Evolutionary conservation across 2,797 vertebrate species (phyloP).

Genomic region (Xenops minutus): DNA sequence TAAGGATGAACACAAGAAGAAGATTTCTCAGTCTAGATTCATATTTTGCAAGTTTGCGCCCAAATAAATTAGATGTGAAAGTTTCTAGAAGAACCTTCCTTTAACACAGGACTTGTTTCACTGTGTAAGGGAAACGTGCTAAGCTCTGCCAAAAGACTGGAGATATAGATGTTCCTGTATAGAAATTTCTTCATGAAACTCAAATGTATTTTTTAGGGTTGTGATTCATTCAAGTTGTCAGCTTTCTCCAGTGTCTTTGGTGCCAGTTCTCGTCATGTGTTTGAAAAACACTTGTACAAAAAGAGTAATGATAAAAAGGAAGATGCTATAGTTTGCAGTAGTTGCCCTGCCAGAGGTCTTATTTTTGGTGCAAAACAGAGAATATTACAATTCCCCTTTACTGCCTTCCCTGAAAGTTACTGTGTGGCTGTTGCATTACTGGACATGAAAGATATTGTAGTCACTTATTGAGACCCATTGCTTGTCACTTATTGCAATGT

Average conservation of each 20-base stretch:
- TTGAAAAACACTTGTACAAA: background rate
- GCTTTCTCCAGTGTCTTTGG: background rate
- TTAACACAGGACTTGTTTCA: background rate
- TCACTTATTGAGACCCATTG: background rate
- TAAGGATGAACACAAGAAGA: background rate
- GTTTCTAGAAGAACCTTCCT: background rate
- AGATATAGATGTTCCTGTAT: background rate
- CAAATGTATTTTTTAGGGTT: background rate
- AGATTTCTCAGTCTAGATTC: background rate
- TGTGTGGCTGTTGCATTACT: background rate
- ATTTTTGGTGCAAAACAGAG: background rate
- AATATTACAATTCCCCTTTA: background rate
- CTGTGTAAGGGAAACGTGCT: background rate
- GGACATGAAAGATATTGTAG: background rate
- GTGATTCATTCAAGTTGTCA: background rate
- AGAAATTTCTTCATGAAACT: background rate
- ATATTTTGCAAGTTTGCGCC: background rate
- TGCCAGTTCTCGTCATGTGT: background rate
- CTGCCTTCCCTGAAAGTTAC: background rate
- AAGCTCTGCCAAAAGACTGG: background rate
- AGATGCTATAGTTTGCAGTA: background rate
- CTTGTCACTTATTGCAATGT: fast-evolving
- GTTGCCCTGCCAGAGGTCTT: background rate
- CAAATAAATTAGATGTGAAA: background rate
- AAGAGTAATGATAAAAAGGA: background rate